These are phyloP conservation scores for Drosophila nigrodunni DNA, from an alignment of 1,140 invertebrate genomes.

Conservation along the genomic window DNA sequence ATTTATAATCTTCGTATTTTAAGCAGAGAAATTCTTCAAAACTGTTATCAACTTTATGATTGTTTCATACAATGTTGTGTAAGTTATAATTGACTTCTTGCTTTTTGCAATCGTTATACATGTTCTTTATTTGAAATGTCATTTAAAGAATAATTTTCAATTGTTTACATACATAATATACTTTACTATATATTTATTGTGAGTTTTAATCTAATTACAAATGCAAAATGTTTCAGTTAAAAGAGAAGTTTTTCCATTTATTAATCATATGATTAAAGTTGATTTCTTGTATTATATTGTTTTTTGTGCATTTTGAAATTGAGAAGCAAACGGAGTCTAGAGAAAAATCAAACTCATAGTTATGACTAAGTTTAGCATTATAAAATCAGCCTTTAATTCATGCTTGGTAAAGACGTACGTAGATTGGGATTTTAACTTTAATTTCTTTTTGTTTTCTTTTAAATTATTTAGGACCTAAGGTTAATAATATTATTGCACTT, in stretches of 20 bases:
- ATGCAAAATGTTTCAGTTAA: conserved; percentile 23
- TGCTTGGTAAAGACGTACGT: conserved; percentile 45
- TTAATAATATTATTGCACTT: conserved; percentile 30
- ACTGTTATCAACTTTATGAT: conserved; percentile 7
- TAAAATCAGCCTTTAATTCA: conserved; percentile 69
- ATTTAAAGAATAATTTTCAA: conserved; percentile 3
- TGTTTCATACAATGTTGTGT: conserved; percentile 2
- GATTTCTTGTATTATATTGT: conserved; percentile 5
- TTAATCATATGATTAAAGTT: conserved; percentile 27
- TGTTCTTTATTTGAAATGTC: conserved; percentile 19
- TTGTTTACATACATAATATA: conserved; percentile 16
- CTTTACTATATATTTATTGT: conserved; percentile 19
- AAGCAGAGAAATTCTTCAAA: background rate
- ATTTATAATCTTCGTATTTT: too few species aligned
- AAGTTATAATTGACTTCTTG: conserved; percentile 8
- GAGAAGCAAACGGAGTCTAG: conserved; percentile 38
- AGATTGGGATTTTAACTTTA: conserved; percentile 13
- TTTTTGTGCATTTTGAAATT: conserved; percentile 26
- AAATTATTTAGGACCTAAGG: conserved; percentile 7
- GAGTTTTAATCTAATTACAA: conserved; percentile 35
- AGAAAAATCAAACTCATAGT: conserved; percentile 45
- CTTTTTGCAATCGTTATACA: conserved; percentile 52
- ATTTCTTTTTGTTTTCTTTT: background rate
- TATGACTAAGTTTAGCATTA: conserved; percentile 50
- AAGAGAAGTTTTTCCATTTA: conserved; percentile 1